phyloP scores from a whole-genome alignment of 2,113 vertebrate genomes.

The Pleuronectes platessa region DNA sequence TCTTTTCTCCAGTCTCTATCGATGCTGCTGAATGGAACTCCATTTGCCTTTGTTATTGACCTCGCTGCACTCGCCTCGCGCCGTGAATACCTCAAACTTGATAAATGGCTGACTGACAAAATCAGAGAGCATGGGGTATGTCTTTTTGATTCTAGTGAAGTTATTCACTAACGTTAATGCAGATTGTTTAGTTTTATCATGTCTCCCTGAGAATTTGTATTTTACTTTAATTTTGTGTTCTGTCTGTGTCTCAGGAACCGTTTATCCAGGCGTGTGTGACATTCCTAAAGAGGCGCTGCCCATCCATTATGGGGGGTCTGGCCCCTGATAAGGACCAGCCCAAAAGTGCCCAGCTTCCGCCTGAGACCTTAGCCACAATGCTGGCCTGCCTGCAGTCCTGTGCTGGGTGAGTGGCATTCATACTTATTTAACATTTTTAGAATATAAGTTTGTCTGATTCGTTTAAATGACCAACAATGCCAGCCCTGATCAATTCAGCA shows the following conservation, averaged over 20 bases:
- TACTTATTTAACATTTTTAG: neutral
- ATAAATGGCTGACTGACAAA: constrained; percentile 99
- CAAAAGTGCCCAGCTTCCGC: constrained; percentile 98
- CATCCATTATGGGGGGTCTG: constrained; percentile 97
- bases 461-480: neutral
- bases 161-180: neutral
- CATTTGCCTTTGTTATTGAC: constrained; percentile 99
- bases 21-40: constrained; percentile 99
- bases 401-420: constrained; percentile 87
- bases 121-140: constrained; percentile 98
- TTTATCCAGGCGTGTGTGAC: constrained; percentile 99
- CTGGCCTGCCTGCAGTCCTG: constrained; percentile 96
- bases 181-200: neutral
- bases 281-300: constrained; percentile 97
- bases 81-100: constrained; percentile 99
- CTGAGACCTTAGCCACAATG: constrained; percentile 97
- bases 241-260: constrained; percentile 86
- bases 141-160: neutral
- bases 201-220: neutral
- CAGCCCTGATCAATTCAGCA: neutral
- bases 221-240: neutral
- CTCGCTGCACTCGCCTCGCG: constrained; percentile 99
- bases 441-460: neutral
- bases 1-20: constrained; percentile 90
- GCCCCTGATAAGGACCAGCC: constrained; percentile 98